A percentile compares a stretch with the other conserved stretches of the same genome.
These are phyloP conservation scores for Felis catus DNA, from an alignment of 2,113 vertebrate genomes.

Conservation along the genomic window F.catus_Fca126_mat1.0 CM031419.1:38857001-38857500, in stretches of 20 bases:
- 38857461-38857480: not conserved
- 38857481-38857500: not conserved
- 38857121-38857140: not conserved
- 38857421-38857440: not conserved
- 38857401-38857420: not conserved
- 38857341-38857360: not conserved
- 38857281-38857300: not conserved
- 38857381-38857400: not conserved
- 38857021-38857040: not conserved
- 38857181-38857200: not conserved
- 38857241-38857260: slow-evolving; percentile 35
- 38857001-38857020: not conserved
- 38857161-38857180: not conserved
- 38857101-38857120: not conserved
- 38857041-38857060: not conserved
- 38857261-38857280: slow-evolving; percentile 1
- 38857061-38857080: not conserved
- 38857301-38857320: not conserved
- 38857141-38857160: not conserved
- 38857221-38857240: not conserved
- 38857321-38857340: not conserved
- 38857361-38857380: not conserved
- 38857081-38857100: not conserved
- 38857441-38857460: not conserved
- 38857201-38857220: not conserved